Evolutionary conservation across 1,140 invertebrate species (phyloP), one percentile per base, ranked within the genome.

Genomic region (Chrysoperla carnea): DNA sequence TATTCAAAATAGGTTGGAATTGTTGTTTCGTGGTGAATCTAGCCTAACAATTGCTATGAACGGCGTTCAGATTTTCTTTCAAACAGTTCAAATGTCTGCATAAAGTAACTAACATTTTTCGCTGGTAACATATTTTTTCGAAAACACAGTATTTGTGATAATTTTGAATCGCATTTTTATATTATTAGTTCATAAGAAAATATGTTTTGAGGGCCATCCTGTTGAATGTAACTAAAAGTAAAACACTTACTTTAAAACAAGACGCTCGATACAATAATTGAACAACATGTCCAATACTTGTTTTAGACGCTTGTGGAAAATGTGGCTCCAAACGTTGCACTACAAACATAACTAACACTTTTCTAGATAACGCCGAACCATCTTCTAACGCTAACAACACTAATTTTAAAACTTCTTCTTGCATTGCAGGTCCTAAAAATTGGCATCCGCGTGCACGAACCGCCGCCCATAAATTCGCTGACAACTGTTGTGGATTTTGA

Each of bases 361-460:
- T 99, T 44, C 95, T 70, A 0, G 92, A 96, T 45, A 99, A 66
- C n/a, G 90, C 85, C 5, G 90, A 92, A 6, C 94, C 94, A 67
- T 97, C 92, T 63, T 95, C 90, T 28, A 99, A 64, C 2, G 93
- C 91, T 41, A 96, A 60, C 6, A 98, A 66, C 12, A 98, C 92
- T 39, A 99, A 64, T 60, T 91, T 90, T 1, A 99, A 63, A 4
- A 97, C 92, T 63, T 98, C 93, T 64, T 98, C 93, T 68, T 98
- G 93, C 92, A 98, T 96, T 6, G 88, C 90, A 49, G 93, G 93
- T n/a, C 95, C 95, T 11, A 99, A 75, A 65, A 99, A 99, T 62
- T 99, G 95, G 61, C 95, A 99, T 29, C 95, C 94, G 42, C 94
- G 72, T 4, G 90, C 87, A 44, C 95, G 63, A 4, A 99, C 93